These are phyloP conservation scores for Pelobates cultripes DNA, from an alignment of 2,797 vertebrate genomes.

Conservation along the genomic window DNA sequence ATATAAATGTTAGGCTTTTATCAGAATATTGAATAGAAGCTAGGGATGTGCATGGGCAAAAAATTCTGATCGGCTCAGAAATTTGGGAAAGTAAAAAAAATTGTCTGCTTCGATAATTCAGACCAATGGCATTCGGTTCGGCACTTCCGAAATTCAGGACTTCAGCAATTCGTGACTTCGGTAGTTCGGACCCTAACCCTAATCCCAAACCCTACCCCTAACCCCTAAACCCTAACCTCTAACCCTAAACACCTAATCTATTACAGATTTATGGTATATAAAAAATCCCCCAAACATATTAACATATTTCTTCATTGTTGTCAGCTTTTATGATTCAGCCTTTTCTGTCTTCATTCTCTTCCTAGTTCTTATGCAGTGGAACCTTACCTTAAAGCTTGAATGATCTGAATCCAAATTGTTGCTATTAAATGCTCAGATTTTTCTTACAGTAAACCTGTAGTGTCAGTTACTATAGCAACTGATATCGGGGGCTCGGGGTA, in stretches of 20 bases:
- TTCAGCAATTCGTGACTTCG: too few relatives aligned
- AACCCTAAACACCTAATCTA: background rate
- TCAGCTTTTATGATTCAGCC: conserved; percentile 2
- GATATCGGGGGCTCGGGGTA: conserved; percentile 12
- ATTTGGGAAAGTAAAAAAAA: too few relatives aligned
- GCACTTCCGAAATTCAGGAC: too few relatives aligned
- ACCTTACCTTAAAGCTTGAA: conserved; percentile 24
- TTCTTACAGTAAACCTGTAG: conserved; percentile 8
- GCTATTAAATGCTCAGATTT: conserved; percentile 21
- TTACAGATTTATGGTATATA: background rate
- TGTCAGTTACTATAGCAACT: conserved; percentile 46
- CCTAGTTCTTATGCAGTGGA: conserved; percentile 5
- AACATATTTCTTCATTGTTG: background rate
- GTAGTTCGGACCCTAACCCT: too few relatives aligned
- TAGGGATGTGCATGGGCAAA: too few relatives aligned
- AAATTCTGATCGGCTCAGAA: too few relatives aligned
- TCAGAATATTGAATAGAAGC: too few relatives aligned
- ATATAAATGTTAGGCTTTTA: too few relatives aligned
- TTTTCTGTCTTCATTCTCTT: background rate
- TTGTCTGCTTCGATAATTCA: too few relatives aligned
- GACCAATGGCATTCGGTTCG: too few relatives aligned
- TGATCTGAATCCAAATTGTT: conserved; percentile 37
- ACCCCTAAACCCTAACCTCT: too few relatives aligned
- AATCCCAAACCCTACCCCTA: too few relatives aligned
- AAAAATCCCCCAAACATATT: background rate